Evolutionary conservation across 2,113 vertebrate species (phyloP).

Genomic region (Pygoscelis adeliae): DNA sequence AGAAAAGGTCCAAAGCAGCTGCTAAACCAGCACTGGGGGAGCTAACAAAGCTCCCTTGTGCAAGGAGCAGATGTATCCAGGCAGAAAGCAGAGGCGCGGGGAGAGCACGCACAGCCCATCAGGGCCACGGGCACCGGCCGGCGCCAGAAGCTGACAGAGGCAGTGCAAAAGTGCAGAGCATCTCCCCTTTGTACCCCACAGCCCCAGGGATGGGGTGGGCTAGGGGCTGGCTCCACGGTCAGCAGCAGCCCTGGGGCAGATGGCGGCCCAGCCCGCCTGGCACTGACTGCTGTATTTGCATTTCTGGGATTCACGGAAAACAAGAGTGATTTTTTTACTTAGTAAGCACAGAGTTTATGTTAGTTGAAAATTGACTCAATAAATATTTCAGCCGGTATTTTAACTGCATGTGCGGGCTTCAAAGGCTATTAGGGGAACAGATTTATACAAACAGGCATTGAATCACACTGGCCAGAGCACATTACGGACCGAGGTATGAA

Average conservation of each 20-base stretch:
- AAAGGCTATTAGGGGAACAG: constrained; percentile 9
- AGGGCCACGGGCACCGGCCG: accelerated
- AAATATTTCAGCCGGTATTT: constrained; percentile 57
- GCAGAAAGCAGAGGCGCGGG: accelerated
- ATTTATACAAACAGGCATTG: background rate
- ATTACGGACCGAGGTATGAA: background rate
- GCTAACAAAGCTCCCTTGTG: background rate
- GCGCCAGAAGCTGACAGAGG: background rate
- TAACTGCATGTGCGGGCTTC: background rate
- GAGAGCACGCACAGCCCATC: accelerated
- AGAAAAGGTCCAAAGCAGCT: background rate
- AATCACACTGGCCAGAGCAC: background rate
- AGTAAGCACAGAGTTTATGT: constrained; percentile 37
- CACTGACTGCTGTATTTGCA: background rate
- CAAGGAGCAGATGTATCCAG: background rate
- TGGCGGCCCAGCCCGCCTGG: background rate
- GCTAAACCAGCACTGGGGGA: background rate
- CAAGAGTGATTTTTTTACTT: background rate
- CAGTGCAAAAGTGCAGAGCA: background rate
- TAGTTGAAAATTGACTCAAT: constrained; percentile 52
- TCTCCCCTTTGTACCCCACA: background rate
- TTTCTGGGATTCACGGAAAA: background rate
- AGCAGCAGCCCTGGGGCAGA: background rate
- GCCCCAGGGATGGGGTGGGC: background rate
- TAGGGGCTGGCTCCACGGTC: background rate